Percentiles rank a stretch among this genome's conserved stretches.
Evolutionary conservation across 2,797 vertebrate genomes (phyloP).

Genomic region (Carcharodon carcharias): DNA sequence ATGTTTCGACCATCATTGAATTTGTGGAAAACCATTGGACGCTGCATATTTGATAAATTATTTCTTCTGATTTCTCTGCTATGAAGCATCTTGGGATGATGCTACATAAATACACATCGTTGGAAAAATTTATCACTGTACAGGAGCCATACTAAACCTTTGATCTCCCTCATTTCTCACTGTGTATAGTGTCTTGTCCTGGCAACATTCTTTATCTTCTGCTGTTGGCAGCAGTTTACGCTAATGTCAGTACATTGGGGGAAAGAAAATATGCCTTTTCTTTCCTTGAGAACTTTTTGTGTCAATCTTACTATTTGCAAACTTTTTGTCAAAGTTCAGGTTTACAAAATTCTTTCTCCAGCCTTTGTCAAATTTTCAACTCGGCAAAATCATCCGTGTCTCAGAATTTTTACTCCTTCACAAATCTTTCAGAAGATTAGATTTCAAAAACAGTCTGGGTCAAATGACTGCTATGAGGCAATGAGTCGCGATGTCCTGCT

Average conservation of each 20-base stretch:
- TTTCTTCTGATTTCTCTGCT: neutral
- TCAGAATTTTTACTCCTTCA: neutral
- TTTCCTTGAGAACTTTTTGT: neutral
- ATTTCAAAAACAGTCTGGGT: neutral
- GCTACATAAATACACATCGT: neutral
- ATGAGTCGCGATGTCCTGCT: neutral
- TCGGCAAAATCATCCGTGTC: neutral
- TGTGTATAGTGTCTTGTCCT: neutral
- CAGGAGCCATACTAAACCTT: neutral
- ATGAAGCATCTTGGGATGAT: too few relatives aligned
- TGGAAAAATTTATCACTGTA: neutral
- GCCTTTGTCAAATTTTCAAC: neutral
- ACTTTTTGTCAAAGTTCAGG: neutral
- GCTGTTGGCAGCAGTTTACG: neutral
- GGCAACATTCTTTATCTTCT: neutral
- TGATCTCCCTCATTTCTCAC: neutral
- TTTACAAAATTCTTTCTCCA: neutral
- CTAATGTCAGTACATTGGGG: neutral
- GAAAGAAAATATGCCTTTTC: neutral
- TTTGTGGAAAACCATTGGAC: neutral
- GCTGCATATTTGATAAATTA: neutral
- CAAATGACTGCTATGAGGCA: neutral
- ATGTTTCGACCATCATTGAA: neutral
- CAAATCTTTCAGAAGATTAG: neutral
- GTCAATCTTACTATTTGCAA: neutral